A percentile compares a stretch with the other conserved stretches of the same genome.
Conservation (phyloP, 2,797 vertebrate genomes). For the Chrysocyon brachyurus region DNA sequence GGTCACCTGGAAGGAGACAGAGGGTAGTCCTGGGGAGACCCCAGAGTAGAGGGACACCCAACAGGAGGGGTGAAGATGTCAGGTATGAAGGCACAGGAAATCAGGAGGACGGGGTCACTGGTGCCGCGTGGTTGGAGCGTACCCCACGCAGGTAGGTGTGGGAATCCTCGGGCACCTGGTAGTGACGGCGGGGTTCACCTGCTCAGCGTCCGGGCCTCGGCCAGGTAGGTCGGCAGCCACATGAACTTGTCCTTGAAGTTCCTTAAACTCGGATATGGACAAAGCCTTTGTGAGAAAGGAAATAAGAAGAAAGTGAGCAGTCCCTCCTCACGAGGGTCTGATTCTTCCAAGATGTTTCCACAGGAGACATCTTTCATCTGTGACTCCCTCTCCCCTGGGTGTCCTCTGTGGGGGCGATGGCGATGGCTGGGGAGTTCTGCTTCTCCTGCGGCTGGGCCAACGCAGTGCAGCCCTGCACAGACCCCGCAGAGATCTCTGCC, state of each 20-base stretch:
- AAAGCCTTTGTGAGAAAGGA: background rate
- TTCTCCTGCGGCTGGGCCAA: background rate
- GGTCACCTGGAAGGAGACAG: conserved; percentile 87
- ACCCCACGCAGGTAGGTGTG: conserved; percentile 93
- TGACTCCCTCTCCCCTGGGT: conserved; percentile 88
- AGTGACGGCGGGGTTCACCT: conserved; percentile 90
- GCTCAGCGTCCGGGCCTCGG: conserved; percentile 90
- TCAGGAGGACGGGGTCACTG: no score
- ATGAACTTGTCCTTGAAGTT: conserved; percentile 89
- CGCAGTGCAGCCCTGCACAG: background rate
- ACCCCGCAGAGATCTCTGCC: background rate
- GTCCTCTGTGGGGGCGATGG: conserved; percentile 87
- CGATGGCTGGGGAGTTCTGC: background rate
- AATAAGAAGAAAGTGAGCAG: background rate
- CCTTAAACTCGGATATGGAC: conserved; percentile 2
- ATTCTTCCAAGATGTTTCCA: background rate
- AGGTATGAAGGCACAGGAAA: background rate
- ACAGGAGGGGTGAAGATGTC: background rate
- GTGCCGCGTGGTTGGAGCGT: background rate
- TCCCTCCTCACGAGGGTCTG: background rate
- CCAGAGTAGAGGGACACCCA: background rate
- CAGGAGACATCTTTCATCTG: background rate
- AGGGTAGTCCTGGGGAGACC: background rate
- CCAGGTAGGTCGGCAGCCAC: conserved; percentile 90
- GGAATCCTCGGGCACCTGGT: conserved; percentile 92